phyloP scores from a whole-genome alignment of 2,113 vertebrate species.

The Naja naja region DNA sequence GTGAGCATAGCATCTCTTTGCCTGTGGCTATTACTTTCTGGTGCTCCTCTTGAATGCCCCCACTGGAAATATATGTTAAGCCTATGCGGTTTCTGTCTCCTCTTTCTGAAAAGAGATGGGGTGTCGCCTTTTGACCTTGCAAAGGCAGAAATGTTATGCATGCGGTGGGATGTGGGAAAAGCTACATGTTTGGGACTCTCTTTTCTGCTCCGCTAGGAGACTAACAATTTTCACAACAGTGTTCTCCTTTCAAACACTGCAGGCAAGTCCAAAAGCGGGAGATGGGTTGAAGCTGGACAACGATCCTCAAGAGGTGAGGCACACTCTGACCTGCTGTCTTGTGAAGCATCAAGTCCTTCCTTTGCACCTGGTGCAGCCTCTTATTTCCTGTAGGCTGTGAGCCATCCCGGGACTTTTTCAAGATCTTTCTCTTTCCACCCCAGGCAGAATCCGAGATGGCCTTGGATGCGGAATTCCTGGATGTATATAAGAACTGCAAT shows the following conservation, averaged over 20 bases:
- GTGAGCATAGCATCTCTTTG: background rate
- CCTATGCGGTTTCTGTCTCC: background rate
- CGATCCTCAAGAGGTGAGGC: conserved; percentile 92
- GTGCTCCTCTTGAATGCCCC: background rate
- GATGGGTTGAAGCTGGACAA: conserved; percentile 95
- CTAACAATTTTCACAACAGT: background rate
- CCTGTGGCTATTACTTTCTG: background rate
- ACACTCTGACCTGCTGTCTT: background rate
- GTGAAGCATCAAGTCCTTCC: background rate
- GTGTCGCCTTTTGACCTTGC: background rate
- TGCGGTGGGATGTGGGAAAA: background rate
- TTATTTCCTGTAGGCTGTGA: background rate
- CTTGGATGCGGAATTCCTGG: conserved; percentile 95
- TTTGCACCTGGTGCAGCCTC: background rate
- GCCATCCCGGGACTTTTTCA: too few species aligned
- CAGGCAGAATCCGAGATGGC: conserved; percentile 90
- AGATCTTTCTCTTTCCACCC: background rate
- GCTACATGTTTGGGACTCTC: background rate
- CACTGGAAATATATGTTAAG: background rate
- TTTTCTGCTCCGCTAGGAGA: background rate
- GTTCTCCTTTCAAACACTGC: conserved; percentile 14
- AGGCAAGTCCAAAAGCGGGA: conserved; percentile 94
- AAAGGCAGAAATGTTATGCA: background rate
- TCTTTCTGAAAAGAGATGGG: background rate
- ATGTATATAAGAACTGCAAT: conserved; percentile 97